Base-by-base conservation (phyloP, 92 coral and sea anemone genomes). In the Umimayanthus chanpuru region DNA sequence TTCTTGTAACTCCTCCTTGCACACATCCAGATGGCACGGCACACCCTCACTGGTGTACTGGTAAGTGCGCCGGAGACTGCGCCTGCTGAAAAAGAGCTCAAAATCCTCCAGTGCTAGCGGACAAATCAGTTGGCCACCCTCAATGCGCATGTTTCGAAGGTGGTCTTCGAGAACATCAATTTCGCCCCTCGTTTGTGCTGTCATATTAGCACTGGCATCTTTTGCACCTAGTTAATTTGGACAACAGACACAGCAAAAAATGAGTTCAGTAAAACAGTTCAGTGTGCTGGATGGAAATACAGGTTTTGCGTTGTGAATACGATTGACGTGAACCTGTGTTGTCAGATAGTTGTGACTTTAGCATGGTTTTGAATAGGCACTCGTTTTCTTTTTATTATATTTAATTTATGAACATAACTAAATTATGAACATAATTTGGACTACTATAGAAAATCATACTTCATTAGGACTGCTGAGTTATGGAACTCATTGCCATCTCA, bases 1-100 rank as follows among this genome's bases (percentile, higher is more conserved):
- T 61, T 53, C 58, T 20, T 21, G 26, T 20, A 26, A 61, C 26
- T 61, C 78, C 43, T 73, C 78, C 47, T 73, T 36, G 11, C 47
- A 73, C 78, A 73, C 78, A 32, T 16, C 76, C 11, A 72, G 76
- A 72, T 72, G 40, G 40, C 76, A 72, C 0, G 76, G 76, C 21
- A 72, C 76, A 72, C 76, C 40, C 20, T 72, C 76, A 29, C 76
- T 72, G 2, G 21, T 36, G 21, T 72, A 72, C 44, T 36, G 40
- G 78, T 30, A 73, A 73, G 78, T 73, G 14, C 78, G 78, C 14
- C 78, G 40, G 21, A 73, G 49, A 73, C 78, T 73, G 26, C 78
- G 78, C 10, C 78, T 73, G 8, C 47, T 32, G 78, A 72, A 72
- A 9, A 18, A 12, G 18, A 72, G 40, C 39, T 72, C 76, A 41